These are phyloP conservation scores for Eupleurogrammus muticus DNA, from an alignment of 2,797 vertebrate species.

Conservation along the genomic window DNA sequence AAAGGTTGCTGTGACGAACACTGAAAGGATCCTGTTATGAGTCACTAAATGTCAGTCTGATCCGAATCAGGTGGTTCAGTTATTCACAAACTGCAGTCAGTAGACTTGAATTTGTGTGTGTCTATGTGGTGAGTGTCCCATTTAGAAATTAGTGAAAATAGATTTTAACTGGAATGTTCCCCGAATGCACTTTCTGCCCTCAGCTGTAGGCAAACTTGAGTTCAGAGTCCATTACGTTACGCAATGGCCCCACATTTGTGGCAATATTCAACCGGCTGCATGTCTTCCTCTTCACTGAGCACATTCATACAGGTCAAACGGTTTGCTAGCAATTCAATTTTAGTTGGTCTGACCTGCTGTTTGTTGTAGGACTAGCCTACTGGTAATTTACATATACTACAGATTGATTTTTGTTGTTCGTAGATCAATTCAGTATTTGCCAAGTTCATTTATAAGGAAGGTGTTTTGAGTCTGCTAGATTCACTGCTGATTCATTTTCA, in stretches of 20 bases:
- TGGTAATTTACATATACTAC: too few species aligned
- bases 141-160: constrained; percentile 28
- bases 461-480: too few species aligned
- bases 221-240: constrained; percentile 45
- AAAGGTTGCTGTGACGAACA: constrained; percentile 30
- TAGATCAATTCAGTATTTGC: too few species aligned
- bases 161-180: constrained; percentile 17
- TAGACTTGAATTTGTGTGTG: constrained; percentile 12
- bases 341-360: constrained; percentile 4
- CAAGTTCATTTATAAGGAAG: too few species aligned
- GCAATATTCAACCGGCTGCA: constrained; percentile 14
- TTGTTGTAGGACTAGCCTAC: not conserved
- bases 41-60: constrained; percentile 60
- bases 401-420: too few species aligned
- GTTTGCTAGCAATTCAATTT: constrained; percentile 9
- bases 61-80: constrained; percentile 35
- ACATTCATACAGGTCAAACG: not conserved
- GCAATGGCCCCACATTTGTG: constrained; percentile 33
- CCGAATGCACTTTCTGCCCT: constrained; percentile 33
- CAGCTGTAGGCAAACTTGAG: constrained; percentile 25
- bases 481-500: too few species aligned
- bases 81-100: constrained; percentile 32
- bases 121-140: constrained; percentile 26
- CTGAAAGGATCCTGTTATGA: constrained; percentile 14
- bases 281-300: constrained; percentile 6